Evolutionary conservation across 2,113 vertebrate genomes (phyloP).

Genomic region (Calidris pugnax): DNA sequence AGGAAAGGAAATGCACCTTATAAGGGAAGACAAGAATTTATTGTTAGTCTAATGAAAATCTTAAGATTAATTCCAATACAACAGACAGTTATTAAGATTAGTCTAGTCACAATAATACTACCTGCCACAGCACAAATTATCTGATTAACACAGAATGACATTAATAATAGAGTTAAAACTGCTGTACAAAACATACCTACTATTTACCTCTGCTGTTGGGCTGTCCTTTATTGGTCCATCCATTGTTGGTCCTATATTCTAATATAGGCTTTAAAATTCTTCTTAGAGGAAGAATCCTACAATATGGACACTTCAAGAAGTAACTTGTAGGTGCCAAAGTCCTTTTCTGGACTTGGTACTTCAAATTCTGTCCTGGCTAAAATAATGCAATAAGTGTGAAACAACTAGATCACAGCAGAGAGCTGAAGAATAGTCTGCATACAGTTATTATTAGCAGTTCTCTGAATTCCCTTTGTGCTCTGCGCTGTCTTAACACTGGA

Average conservation of each 20-base stretch:
- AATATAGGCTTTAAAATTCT: neutral
- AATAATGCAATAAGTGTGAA: neutral
- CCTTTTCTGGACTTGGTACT: neutral
- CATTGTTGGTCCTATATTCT: neutral
- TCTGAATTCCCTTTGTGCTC: conserved; percentile 3
- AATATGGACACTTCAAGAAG: neutral
- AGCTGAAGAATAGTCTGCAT: neutral
- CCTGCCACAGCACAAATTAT: neutral
- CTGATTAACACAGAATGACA: neutral
- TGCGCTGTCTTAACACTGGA: neutral
- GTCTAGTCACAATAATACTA: neutral
- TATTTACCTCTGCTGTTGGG: neutral
- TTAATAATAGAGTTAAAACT: neutral
- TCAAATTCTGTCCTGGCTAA: neutral
- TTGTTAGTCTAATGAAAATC: neutral
- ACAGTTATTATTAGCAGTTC: neutral
- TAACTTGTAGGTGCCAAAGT: neutral
- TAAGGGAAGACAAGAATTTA: neutral
- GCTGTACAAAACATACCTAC: neutral
- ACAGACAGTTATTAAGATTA: neutral
- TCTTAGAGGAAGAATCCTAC: neutral
- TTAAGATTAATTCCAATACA: neutral
- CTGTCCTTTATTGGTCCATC: neutral
- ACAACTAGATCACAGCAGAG: neutral
- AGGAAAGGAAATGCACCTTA: neutral